These are phyloP conservation scores for Cyclura pinguis DNA, from an alignment of 2,797 vertebrate genomes.

Conservation along the genomic window DNA sequence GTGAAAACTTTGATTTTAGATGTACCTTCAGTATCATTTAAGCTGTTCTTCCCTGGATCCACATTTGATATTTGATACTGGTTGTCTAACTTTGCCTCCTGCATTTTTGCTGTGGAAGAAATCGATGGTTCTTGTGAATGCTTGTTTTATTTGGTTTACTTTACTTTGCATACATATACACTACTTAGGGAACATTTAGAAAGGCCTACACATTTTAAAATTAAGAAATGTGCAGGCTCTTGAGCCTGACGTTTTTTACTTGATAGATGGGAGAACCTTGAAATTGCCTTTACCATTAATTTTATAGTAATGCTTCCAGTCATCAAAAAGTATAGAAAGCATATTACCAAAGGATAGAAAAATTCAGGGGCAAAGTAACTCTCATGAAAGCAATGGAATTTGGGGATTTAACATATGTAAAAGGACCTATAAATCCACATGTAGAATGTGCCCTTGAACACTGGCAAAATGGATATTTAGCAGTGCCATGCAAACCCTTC, in stretches of 20 bases:
- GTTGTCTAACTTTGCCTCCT: background rate
- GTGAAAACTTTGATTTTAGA: background rate
- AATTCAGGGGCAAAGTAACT: too few species aligned
- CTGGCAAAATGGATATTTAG: background rate
- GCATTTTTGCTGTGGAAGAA: background rate
- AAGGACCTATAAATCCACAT: background rate
- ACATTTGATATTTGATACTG: background rate
- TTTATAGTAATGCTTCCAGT: background rate
- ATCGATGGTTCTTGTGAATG: background rate
- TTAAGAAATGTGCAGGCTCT: background rate
- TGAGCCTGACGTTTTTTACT: background rate
- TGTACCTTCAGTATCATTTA: background rate
- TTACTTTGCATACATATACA: background rate
- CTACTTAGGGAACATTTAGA: too few species aligned
- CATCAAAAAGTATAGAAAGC: background rate
- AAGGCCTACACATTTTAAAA: background rate
- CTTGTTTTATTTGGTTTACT: background rate
- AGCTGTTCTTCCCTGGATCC: background rate
- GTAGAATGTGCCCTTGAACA: background rate
- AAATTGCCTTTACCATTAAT: background rate
- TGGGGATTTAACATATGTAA: background rate
- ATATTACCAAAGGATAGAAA: too few species aligned
- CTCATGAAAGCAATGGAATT: too few species aligned
- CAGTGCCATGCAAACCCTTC: background rate
- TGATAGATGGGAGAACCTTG: background rate